Evolutionary conservation across 2,113 vertebrate species (phyloP), one percentile per base, ranked within the genome.

Genomic region (Tauraco erythrolophus): DNA sequence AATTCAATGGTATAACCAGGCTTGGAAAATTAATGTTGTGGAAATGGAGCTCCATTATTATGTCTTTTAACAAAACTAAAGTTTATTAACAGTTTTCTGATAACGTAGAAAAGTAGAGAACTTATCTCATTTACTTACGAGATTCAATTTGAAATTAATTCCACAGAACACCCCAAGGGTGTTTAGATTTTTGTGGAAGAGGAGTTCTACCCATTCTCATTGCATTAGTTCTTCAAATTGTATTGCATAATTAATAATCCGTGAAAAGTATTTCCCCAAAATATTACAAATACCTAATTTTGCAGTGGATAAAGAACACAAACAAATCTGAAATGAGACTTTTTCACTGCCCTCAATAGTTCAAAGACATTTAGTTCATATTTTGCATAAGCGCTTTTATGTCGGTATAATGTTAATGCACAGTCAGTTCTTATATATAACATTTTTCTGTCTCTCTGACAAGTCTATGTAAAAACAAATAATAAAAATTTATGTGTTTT

Each of bases 241-340:
- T 88, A 84, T 84, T 94, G 58, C 65, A 94, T 95, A 97, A 96
- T 97, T 97, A 98, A 97, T 89, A 96, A 89, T 69, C 95, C 54
- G 1, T 97, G 95, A 98, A 98, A 98, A 94, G 57, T 54, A 94
- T 86, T 74, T 97, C 50, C 45, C 51, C 17, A 71, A 94, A 90
- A 88, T 79, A n/a, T 93, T 97, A 78, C 75, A 97, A 68, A 93
- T 92, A 88, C 39, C 37, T 94, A 74, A 95, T 50, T 97, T 91
- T 83, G 33, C 77, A 96, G 60, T 78, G 51, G 62, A 65, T 81
- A 91, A 97, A 96, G 27, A 76, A 45, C 41, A 83, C 4, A 58
- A 92, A 91, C 51, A 51, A 93, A 89, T 87, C 57, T 82, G 61
- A 93, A 92, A 31, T 58, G 2, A 93, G 19, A 64, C 14, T 28